These are phyloP conservation scores for Vidua chalybeata DNA, from an alignment of 2,113 vertebrate genomes.

Conservation along the genomic window DNA sequence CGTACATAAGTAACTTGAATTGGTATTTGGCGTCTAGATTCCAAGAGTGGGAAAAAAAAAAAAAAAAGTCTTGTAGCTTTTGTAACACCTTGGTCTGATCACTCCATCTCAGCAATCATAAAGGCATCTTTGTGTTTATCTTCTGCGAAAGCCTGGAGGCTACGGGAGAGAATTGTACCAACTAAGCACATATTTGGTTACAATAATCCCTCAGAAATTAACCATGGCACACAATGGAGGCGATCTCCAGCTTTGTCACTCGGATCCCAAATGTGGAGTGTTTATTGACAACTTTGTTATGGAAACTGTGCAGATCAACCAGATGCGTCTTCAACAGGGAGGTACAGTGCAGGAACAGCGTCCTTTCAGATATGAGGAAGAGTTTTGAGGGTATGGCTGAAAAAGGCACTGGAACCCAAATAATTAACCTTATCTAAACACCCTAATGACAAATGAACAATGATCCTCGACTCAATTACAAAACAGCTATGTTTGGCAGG, in stretches of 20 bases:
- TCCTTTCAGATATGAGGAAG: background rate
- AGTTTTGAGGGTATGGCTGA: background rate
- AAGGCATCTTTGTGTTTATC: slow-evolving; percentile 39
- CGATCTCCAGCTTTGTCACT: slow-evolving; percentile 13
- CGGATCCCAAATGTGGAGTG: background rate
- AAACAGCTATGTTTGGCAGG: background rate
- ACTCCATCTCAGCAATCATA: slow-evolving; percentile 4
- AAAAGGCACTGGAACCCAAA: background rate
- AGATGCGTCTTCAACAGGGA: background rate
- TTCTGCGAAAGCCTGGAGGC: slow-evolving; percentile 48
- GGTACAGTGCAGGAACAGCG: background rate
- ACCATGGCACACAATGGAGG: slow-evolving; percentile 19
- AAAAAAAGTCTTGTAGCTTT: background rate
- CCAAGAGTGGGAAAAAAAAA: background rate
- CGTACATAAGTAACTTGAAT: background rate
- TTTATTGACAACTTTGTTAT: slow-evolving; percentile 41
- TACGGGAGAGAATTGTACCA: slow-evolving; percentile 6
- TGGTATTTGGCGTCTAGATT: background rate
- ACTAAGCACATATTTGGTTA: slow-evolving; percentile 42
- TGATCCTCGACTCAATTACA: background rate
- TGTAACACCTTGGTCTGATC: slow-evolving; percentile 30
- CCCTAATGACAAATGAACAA: background rate
- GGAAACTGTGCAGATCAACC: slow-evolving; percentile 2
- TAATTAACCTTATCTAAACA: slow-evolving; percentile 20
- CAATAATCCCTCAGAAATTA: slow-evolving; percentile 50